Evolutionary conservation across 2,113 vertebrate genomes (phyloP), one percentile per base, ranked within the genome.

Genomic region (Sterrhoptilus dennistouni): DNA sequence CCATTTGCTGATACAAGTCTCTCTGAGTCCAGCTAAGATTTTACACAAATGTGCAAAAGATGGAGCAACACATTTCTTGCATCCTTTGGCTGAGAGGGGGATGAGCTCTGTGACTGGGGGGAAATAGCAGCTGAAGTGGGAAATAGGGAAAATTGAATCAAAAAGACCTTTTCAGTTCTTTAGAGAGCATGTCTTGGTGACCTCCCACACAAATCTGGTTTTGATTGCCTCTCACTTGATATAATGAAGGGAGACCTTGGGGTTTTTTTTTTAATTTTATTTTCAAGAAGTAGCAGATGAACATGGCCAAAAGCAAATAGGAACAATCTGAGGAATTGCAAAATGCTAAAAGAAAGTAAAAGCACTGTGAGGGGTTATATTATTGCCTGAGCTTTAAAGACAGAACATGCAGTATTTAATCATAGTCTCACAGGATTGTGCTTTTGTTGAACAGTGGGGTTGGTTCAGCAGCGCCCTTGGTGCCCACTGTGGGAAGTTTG

Each of bases 271-370:
- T 31, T 0, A 13, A 11, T 44, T 54, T 84, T 44, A 13, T 31
- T 87, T 83, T 71, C 59, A 74, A 89, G 49, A 93, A 59, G 35
- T 14, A 65, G 24, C 50, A 90, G 56, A 66, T 52, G 42, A 87
- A 15, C 40, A 9, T 1, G 11, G 38, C 74, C 50, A 33, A 76
- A 85, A 87, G 57, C 5, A 13, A 71, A 27, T 11, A 52, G 56
- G 29, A 84, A 17, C 31, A 40, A 57, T 16, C 31, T 75, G 59
- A 81, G 69, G 49, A 72, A 61, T 0, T 64, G 18, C 27, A 53
- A 24, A 76, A 42, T 36, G 25, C 14, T 52, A 8, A 6, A 66
- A 71, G 29, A 29, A 65, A 59, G 59, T 12, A 36, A 44, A 52
- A 60, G 33, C 53, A 19, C 24, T 15, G 14, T 44, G 56, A 80